Base-by-base conservation (phyloP, 2,888 invertebrate species). In the Diaperis boleti region DNA sequence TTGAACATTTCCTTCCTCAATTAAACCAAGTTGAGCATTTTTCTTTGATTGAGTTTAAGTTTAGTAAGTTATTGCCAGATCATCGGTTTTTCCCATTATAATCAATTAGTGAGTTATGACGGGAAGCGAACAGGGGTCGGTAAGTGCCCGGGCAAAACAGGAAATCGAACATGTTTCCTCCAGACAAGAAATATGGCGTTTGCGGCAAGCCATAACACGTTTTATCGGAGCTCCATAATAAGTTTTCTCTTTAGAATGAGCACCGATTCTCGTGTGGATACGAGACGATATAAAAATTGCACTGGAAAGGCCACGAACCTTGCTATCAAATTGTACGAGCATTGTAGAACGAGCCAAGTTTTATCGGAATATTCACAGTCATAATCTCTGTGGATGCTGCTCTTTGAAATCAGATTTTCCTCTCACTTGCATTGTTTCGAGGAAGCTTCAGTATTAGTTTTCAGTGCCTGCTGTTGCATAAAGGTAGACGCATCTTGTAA, bases 151-250 rank as follows among this genome's bases (percentile, higher is more conserved):
- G 41, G 54, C 54, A 14, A 37, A 54, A 29, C 45, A 47, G 68
- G 68, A 68, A 70, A 68, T 68, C 67, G 65, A 68, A 69, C 64
- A 59, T 65, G 64, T 62, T 70, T 70, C 70, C 70, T 59, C 64
- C 49, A 59, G 59, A 33, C 47, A 59, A 62, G 68, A 66, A 64
- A 55, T 55, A 61, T 61, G 39, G 29, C 18, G 35, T 39, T 60
- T 60, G 42, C 22, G 37, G 37, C 33, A 13, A 26, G 47, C 18
- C 13, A 49, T 49, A 33, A 15, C 49, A 18, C 33, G 49, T 33
- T 49, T 49, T 45, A 45, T 45, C 45, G 45, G 15, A 5, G 42
- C 42, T n/a, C 1, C 5, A 33, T 41, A 54, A 54, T 41, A 22
- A 54, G 39, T 41, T 54, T 39, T 37, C 39, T 54, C 41, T 41